phyloP scores from a whole-genome alignment of 2,888 invertebrate species.

The Drosophila paracracens region DNA sequence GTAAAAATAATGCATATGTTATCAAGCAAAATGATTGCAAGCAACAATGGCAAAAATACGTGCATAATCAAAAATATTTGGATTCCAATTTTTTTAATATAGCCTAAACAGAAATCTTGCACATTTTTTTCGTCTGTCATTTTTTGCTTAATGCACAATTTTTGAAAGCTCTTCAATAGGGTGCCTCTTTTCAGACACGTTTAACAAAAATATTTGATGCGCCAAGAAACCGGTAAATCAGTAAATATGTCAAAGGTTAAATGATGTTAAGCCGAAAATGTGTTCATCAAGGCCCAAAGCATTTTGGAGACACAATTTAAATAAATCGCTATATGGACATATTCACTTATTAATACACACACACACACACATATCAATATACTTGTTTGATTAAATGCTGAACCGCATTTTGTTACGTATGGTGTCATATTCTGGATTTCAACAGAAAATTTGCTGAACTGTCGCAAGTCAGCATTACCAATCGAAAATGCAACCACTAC shows the following conservation, averaged over 20 bases:
- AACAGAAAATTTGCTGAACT: slow-evolving; percentile 40
- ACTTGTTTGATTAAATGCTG: slow-evolving; percentile 6
- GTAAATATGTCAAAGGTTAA: slow-evolving; percentile 33
- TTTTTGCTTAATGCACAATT: slow-evolving; percentile 1
- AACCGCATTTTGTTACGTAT: slow-evolving; percentile 21
- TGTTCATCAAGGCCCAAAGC: slow-evolving; percentile 18
- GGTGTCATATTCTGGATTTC: slow-evolving; percentile 49
- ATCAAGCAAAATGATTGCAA: not conserved
- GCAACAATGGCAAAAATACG: not conserved
- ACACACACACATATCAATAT: not conserved
- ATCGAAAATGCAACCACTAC: slow-evolving; percentile 25
- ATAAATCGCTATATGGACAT: slow-evolving; percentile 5
- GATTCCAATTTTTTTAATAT: not conserved
- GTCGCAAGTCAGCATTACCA: slow-evolving; percentile 44
- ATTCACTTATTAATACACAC: not conserved
- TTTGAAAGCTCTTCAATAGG: slow-evolving; percentile 1
- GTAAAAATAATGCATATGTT: no score
- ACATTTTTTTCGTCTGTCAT: no score
- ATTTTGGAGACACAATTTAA: slow-evolving; percentile 27
- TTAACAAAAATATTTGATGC: slow-evolving; percentile 17
- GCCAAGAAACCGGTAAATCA: slow-evolving; percentile 16
- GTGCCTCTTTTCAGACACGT: slow-evolving; percentile 8
- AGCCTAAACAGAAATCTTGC: slow-evolving; percentile 2
- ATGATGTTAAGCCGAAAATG: slow-evolving; percentile 2
- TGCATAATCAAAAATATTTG: slow-evolving; percentile 6